Percentiles rank a stretch among this genome's conserved stretches.
These are phyloP conservation scores for Amblyornis subalaris DNA, from an alignment of 2,113 vertebrate genomes.

Conservation along the genomic window DNA sequence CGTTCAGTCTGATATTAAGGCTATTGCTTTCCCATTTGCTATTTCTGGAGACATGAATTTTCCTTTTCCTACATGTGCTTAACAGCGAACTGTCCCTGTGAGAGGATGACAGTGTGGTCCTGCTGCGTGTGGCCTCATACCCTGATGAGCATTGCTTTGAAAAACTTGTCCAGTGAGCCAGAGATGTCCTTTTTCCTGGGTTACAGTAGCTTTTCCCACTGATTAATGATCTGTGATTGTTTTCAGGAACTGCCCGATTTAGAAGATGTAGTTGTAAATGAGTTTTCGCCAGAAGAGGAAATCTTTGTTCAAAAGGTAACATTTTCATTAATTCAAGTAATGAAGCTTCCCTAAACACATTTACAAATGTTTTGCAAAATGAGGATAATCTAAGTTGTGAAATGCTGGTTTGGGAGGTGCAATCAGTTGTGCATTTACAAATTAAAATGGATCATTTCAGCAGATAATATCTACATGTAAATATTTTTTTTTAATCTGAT, in stretches of 20 bases:
- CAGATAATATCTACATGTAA: not conserved
- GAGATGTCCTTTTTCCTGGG: no score
- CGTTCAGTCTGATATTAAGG: not conserved
- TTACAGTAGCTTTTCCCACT: not conserved
- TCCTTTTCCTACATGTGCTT: not conserved
- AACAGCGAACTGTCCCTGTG: not conserved
- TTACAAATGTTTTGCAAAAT: not conserved
- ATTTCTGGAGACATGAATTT: not conserved
- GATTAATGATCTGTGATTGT: not conserved
- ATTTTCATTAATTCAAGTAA: not conserved
- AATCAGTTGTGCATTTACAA: not conserved
- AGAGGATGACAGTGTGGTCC: not conserved
- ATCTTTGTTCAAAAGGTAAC: slow-evolving; percentile 44
- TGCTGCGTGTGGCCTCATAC: not conserved
- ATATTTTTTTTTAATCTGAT: not conserved
- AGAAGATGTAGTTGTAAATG: slow-evolving; percentile 72
- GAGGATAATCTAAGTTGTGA: not conserved
- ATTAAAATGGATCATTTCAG: not conserved
- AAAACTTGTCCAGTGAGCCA: not conserved
- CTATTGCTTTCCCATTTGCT: not conserved
- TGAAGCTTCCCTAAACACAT: not conserved
- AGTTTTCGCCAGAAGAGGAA: not conserved
- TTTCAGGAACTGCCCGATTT: slow-evolving; percentile 88
- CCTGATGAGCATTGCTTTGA: not conserved
- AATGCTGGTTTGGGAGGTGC: not conserved